A percentile compares a stretch with the other conserved stretches of the same genome.
Conservation (phyloP, 1,140 invertebrate genomes). For the Scaptomyza hsui region DNA sequence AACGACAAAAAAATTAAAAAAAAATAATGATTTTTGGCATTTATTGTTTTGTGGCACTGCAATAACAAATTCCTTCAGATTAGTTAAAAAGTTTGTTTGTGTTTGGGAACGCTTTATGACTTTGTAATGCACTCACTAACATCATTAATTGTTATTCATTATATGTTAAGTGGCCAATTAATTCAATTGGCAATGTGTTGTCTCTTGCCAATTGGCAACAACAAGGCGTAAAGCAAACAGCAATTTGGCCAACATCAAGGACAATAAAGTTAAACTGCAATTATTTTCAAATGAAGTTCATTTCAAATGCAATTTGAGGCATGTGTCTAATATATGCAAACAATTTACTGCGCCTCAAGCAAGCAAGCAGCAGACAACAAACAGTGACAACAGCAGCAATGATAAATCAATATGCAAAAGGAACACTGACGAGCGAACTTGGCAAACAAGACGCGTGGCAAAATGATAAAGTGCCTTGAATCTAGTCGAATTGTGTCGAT, state of each 20-base stretch:
- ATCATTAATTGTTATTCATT: slow-evolving; percentile 29
- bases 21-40: slow-evolving; percentile 5
- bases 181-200: slow-evolving; percentile 9
- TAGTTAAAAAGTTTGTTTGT: too few species aligned
- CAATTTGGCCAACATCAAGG: slow-evolving; percentile 30
- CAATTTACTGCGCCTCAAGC: slow-evolving; percentile 48
- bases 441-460: slow-evolving; percentile 73
- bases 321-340: slow-evolving; percentile 76
- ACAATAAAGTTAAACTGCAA: slow-evolving; percentile 63
- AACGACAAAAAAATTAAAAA: too few species aligned
- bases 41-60: background rate
- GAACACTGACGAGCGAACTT: slow-evolving; percentile 54
- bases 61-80: too few species aligned
- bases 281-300: slow-evolving; percentile 68
- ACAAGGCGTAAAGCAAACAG: background rate
- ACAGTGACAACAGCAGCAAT: slow-evolving; percentile 39
- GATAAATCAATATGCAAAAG: slow-evolving; percentile 75
- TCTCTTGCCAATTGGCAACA: slow-evolving; percentile 7
- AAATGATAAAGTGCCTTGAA: slow-evolving; percentile 61
- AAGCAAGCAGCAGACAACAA: slow-evolving; percentile 30
- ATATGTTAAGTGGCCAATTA: slow-evolving; percentile 23
- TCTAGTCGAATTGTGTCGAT: slow-evolving; percentile 6
- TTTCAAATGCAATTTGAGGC: slow-evolving; percentile 69
- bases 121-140: background rate
- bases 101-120: too few species aligned